Base-by-base conservation (phyloP, 2,888 invertebrate genomes). In the Hydrotaea diabolus region DNA sequence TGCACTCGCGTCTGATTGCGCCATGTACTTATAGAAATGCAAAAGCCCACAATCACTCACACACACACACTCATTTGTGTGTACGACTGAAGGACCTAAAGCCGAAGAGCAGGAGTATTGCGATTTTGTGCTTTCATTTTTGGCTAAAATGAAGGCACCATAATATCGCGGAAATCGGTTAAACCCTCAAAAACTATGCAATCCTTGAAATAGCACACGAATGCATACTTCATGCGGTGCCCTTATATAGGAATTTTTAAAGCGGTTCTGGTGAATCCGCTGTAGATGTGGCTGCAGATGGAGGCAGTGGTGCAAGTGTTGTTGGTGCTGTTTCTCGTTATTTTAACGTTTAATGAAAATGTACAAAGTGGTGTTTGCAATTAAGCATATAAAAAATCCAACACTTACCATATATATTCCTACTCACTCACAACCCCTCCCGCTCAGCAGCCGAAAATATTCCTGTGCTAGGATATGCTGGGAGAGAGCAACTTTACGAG, bases 331-430 rank as follows among this genome's bases (percentile, higher is more conserved):
- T n/a, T n/a, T 43, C 55, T 69, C 74, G 75, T 80, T 84, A 66
- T 84, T 84, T 78, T 76, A 84, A 84, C 78, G 72, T 84, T 84
- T 84, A 84, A 84, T 84, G 78, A 84, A 84, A 81, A 84, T 84
- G 39, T 81, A 76, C 78, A 84, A 84, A 84, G 81, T 78, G 78
- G 75, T 84, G 64, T 75, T 26, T 80, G 64, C 83, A 84, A 84
- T 84, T 84, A 78, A 78, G 81, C 72, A 66, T 78, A 69, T 69
- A 69, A 69, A 66, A n/a, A 69, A 69, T 69, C 69, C 69, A 43
- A 69, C 69, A 69, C 69, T 69, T 69, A 46, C 69, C 69, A 69
- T 43, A 46, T n/a, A n/a, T 39, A 11, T 46, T 23, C 43, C 15
- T 3, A 23, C 17, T 15, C 17, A 13, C 39, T 43, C 39, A 66